A percentile compares a stretch with the other conserved stretches of the same genome.
phyloP scores from a whole-genome alignment of 2,888 invertebrate species.

The Mellilla xanthometata region DNA sequence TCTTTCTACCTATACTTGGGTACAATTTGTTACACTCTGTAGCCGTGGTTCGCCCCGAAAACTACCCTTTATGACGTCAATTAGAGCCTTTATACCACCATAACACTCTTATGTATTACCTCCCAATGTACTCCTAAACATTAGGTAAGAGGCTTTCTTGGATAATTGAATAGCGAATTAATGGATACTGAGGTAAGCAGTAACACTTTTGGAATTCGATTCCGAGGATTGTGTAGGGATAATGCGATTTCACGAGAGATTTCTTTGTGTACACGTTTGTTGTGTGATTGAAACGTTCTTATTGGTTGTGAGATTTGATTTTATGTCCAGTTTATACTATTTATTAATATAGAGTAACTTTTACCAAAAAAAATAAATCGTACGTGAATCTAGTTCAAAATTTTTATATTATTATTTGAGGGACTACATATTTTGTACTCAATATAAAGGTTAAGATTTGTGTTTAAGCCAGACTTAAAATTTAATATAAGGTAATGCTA shows the following conservation, averaged over 20 bases:
- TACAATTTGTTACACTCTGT: slow-evolving; percentile 60
- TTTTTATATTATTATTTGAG: too few relatives aligned
- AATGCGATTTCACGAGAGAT: slow-evolving; percentile 15
- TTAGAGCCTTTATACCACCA: slow-evolving; percentile 61
- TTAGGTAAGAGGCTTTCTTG: slow-evolving; percentile 39
- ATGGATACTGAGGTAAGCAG: slow-evolving; percentile 17
- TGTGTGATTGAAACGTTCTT: not conserved
- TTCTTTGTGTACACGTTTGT: slow-evolving; percentile 7
- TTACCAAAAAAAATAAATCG: too few relatives aligned
- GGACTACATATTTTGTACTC: too few relatives aligned
- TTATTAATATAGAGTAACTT: too few relatives aligned
- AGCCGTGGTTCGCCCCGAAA: slow-evolving; percentile 51
- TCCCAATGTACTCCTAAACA: slow-evolving; percentile 44
- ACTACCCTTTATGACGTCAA: slow-evolving; percentile 62
- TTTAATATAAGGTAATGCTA: too few relatives aligned
- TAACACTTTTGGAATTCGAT: slow-evolving; percentile 14
- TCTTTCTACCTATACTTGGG: slow-evolving; percentile 16
- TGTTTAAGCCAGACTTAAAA: too few relatives aligned
- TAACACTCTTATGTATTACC: slow-evolving; percentile 52
- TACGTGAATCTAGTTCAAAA: too few relatives aligned
- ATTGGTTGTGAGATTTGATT: too few relatives aligned
- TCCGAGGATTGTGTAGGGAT: slow-evolving; percentile 8
- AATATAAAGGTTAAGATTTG: too few relatives aligned
- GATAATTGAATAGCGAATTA: slow-evolving; percentile 43
- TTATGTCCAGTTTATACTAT: too few relatives aligned